Evolutionary conservation across 2,113 vertebrate species (phyloP).

Genomic region (Struthio camelus): DNA sequence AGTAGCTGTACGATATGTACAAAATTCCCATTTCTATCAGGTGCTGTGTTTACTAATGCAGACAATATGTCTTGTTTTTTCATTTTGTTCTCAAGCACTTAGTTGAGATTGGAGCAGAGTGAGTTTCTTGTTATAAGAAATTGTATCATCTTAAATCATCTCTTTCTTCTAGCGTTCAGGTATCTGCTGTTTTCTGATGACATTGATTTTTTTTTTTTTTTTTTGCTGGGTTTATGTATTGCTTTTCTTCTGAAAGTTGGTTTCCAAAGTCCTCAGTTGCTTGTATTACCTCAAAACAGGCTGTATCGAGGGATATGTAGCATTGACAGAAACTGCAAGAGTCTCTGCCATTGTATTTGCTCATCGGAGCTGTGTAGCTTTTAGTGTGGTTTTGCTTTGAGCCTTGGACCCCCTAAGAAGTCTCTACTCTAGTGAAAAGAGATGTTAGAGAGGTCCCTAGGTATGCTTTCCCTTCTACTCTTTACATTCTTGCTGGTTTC

Average conservation of each 20-base stretch:
- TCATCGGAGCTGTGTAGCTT: neutral
- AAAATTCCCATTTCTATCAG: rapidly evolving
- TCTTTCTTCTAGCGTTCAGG: neutral
- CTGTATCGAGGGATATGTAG: neutral
- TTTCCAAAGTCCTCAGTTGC: neutral
- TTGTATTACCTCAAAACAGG: neutral
- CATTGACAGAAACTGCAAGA: neutral
- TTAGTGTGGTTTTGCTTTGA: neutral
- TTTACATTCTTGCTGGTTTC: neutral
- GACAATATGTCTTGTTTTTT: neutral
- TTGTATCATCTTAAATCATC: neutral
- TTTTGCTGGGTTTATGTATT: neutral
- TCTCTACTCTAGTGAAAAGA: neutral
- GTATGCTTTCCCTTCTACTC: neutral
- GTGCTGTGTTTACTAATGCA: neutral
- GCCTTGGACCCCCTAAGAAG: neutral
- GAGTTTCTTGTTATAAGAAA: neutral
- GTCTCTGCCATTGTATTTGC: neutral
- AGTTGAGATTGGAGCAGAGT: neutral
- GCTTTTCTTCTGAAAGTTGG: neutral
- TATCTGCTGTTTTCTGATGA: neutral
- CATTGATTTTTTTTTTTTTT: neutral
- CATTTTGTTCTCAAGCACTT: neutral
- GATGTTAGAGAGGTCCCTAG: neutral
- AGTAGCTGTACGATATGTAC: neutral